phyloP scores from a whole-genome alignment of 2,888 invertebrate species.

The Polyommatus icarus region DNA sequence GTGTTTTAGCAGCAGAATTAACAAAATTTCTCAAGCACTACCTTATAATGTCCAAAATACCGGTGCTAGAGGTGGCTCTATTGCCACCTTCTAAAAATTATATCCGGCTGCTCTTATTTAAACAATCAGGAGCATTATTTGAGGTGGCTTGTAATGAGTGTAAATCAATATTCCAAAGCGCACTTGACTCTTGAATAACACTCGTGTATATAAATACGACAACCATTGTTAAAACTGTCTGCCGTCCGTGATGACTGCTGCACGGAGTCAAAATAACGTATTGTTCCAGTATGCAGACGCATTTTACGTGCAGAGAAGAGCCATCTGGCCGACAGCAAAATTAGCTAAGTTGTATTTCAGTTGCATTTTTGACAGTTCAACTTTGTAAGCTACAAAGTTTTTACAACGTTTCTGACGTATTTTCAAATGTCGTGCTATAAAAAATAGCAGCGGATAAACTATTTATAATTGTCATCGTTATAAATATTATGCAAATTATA shows the following conservation, averaged over 20 bases:
- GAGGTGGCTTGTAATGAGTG: neutral
- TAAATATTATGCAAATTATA: constrained; percentile 14
- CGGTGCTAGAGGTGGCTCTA: neutral
- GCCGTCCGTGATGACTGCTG: constrained; percentile 45
- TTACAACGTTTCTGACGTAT: neutral
- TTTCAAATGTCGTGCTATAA: neutral
- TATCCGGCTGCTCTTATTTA: neutral
- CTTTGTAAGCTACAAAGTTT: neutral
- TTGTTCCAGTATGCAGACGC: constrained; percentile 59
- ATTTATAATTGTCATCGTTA: neutral
- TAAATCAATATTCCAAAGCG: constrained; percentile 8
- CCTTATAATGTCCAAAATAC: neutral
- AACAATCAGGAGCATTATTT: neutral
- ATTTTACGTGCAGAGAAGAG: neutral
- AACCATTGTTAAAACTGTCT: constrained; percentile 59
- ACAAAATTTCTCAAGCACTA: neutral
- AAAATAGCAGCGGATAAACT: neutral
- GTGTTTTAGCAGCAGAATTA: too few species aligned
- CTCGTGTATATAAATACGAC: constrained; percentile 37
- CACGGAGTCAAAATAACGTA: constrained; percentile 66
- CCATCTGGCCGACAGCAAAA: neutral
- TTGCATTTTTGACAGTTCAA: neutral
- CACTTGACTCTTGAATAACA: neutral
- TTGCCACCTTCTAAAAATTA: neutral
- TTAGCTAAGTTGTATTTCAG: neutral